These are phyloP conservation scores for Drosophila ficusphila DNA, from an alignment of 1,140 invertebrate species.

Conservation along the genomic window DNA sequence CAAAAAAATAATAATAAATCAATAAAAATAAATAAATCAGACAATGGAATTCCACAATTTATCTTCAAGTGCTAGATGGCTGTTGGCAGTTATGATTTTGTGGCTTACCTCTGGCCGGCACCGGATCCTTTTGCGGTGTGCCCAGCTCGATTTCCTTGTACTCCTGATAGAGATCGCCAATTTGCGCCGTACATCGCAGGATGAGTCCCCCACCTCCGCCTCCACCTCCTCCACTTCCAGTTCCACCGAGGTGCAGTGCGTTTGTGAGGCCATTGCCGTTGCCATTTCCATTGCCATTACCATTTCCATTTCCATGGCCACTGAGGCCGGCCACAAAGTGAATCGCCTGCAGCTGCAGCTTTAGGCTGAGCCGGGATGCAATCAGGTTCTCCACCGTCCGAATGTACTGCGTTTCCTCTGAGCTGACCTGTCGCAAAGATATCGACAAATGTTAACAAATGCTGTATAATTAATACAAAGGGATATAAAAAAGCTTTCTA, in stretches of 20 bases:
- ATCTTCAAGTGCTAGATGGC: slow-evolving; percentile 10
- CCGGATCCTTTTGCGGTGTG: slow-evolving; percentile 85
- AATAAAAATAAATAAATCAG: neutral
- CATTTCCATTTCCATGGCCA: slow-evolving; percentile 50
- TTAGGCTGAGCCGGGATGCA: slow-evolving; percentile 78
- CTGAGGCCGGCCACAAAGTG: slow-evolving; percentile 65
- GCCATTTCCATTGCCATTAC: slow-evolving; percentile 37
- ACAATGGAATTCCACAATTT: no score
- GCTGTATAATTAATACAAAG: no score
- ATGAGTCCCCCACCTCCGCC: slow-evolving; percentile 80
- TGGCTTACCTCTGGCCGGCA: slow-evolving; percentile 86
- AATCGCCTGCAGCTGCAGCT: slow-evolving; percentile 81
- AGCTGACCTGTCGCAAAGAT: slow-evolving; percentile 48
- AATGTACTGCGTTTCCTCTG: slow-evolving; percentile 80
- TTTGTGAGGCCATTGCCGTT: slow-evolving; percentile 23
- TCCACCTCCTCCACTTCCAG: no score
- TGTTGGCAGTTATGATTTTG: slow-evolving; percentile 32
- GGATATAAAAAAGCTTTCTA: no score
- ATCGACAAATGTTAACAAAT: neutral
- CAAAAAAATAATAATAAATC: neutral
- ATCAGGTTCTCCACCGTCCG: slow-evolving; percentile 77
- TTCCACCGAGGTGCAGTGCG: slow-evolving; percentile 5
- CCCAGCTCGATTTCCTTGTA: slow-evolving; percentile 85
- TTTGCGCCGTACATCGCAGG: slow-evolving; percentile 85
- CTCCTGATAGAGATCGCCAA: slow-evolving; percentile 85